Base-by-base conservation (phyloP, 1,140 invertebrate species). In the Drosophila insularis region DNA sequence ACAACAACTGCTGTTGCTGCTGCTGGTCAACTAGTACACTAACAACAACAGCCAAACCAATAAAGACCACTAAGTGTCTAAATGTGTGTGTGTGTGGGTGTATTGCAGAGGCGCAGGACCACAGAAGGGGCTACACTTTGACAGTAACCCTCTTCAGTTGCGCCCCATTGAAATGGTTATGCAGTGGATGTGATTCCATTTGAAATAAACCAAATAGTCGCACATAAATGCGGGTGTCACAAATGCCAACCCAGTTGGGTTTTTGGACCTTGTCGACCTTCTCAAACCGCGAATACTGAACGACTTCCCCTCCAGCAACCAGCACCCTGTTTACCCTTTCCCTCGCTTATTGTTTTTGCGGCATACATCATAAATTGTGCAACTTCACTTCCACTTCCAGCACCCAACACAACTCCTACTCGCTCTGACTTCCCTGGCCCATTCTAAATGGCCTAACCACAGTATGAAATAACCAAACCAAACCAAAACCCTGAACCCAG, bases 121-220 rank as follows among this genome's bases (percentile, higher is more conserved):
- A 10, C 19, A 10, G 6, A 10, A 7, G 27, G 5, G 13, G 55
- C 13, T 23, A 32, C n/a, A 32, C 5, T 27, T 27, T 27, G 5
- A 27, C 4, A 27, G 27, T 27, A 31, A 31, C 23, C 27, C 23
- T 8, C 4, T 32, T 55, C 13, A 27, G 27, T 27, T 27, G 27
- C 17, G 46, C 17, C 27, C n/a, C n/a, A 14, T 32, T 14, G 10
- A 21, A 23, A 13, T 50, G 43, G 43, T 50, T 58, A 37, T 58
- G 35, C 58, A 50, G 53, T 23, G 64, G 71, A 81, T 85, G 82
- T 81, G 81, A 87, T 89, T 82, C 74, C 80, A 82, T 87, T 87
- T 87, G 79, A 89, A 89, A 89, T 87, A 89, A 87, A 87, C 79
- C 82, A 89, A 87, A 87, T 82, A 87, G 84, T 87, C 82, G 75